Evolutionary conservation across 2,888 invertebrate species (phyloP).

Genomic region (Meteorus cinctellus): DNA sequence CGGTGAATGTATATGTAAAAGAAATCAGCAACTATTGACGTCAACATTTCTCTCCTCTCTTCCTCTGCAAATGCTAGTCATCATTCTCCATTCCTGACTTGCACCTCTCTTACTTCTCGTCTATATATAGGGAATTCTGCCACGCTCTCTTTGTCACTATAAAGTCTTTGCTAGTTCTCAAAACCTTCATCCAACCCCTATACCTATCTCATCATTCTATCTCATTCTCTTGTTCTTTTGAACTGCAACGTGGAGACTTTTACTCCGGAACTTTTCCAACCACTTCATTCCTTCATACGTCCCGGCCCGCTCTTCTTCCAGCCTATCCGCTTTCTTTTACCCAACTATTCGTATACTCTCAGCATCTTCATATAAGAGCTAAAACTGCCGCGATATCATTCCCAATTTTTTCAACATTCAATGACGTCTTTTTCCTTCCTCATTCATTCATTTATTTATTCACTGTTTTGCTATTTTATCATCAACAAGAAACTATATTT

Average conservation of each 20-base stretch:
- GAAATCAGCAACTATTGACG: slow-evolving; percentile 53
- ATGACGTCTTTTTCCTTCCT: not conserved
- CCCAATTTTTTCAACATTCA: not conserved
- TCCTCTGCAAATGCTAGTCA: not conserved
- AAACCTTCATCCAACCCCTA: slow-evolving; percentile 32
- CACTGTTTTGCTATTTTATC: too few relatives aligned
- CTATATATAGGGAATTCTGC: slow-evolving; percentile 21
- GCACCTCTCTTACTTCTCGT: slow-evolving; percentile 12
- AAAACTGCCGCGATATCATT: not conserved
- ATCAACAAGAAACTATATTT: too few relatives aligned
- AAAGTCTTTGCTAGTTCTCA: slow-evolving; percentile 44
- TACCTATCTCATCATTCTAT: slow-evolving; percentile 27
- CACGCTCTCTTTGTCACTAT: slow-evolving; percentile 51
- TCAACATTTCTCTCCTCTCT: slow-evolving; percentile 8
- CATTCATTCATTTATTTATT: not conserved
- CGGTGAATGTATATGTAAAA: slow-evolving; percentile 38
- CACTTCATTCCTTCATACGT: slow-evolving; percentile 21
- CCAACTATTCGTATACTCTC: slow-evolving; percentile 6
- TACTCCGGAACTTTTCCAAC: slow-evolving; percentile 38
- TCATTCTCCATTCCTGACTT: slow-evolving; percentile 16
- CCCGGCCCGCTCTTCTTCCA: not conserved
- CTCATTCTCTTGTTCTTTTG: slow-evolving; percentile 47
- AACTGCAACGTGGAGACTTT: slow-evolving; percentile 48
- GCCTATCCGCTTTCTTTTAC: slow-evolving; percentile 23
- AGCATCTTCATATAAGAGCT: not conserved